Conservation (phyloP, 2,113 vertebrate genomes). For the Corydoras maculifer region DNA sequence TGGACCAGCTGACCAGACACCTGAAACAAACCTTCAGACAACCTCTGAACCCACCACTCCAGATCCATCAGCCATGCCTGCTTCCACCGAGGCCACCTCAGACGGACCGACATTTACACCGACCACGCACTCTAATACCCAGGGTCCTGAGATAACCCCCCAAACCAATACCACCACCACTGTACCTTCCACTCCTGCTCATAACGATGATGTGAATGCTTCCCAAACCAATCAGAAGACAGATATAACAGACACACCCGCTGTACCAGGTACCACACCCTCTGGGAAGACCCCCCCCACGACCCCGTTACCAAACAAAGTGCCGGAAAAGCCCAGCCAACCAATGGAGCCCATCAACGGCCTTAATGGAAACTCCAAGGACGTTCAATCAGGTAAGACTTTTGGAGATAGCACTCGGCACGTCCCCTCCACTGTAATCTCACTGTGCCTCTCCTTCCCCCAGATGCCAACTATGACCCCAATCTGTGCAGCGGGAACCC, state of each 20-base stretch:
- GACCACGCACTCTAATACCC: too few species aligned
- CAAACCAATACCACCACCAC: too few species aligned
- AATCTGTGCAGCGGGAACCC: conserved; percentile 83
- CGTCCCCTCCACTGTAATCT: neutral
- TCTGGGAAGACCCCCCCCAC: neutral
- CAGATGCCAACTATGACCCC: conserved; percentile 69
- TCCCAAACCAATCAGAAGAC: too few species aligned
- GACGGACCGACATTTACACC: too few species aligned
- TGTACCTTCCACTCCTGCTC: too few species aligned
- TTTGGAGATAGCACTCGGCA: neutral
- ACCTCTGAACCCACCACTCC: neutral
- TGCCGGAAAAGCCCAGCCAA: conserved; percentile 42
- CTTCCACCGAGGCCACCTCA: neutral
- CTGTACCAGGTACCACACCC: neutral
- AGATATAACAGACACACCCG: neutral
- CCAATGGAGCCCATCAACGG: conserved; percentile 12
- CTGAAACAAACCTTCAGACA: neutral
- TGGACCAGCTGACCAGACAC: conserved; percentile 17
- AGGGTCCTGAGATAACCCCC: too few species aligned
- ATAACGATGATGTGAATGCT: too few species aligned
- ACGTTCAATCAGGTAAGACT: conserved; percentile 57
- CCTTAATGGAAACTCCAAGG: conserved; percentile 1
- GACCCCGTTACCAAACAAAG: conserved; percentile 34
- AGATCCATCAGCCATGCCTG: neutral
- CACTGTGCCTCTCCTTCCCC: neutral